Conservation (phyloP, 2,797 vertebrate species). For the Coregonus suidteri region DNA sequence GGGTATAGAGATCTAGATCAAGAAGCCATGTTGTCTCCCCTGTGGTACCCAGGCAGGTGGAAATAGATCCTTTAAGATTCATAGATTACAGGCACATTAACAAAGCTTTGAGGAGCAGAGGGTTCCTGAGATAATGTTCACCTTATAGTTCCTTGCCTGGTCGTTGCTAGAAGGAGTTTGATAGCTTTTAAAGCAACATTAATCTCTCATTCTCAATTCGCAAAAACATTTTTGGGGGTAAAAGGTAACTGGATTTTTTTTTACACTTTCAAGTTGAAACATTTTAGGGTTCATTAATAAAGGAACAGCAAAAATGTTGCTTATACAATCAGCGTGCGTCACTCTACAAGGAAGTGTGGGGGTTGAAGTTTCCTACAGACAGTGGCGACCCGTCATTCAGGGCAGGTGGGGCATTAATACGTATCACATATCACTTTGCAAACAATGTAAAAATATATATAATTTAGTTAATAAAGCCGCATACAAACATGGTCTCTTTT, state of each 20-base stretch:
- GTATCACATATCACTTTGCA: too few species aligned
- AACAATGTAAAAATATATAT: too few species aligned
- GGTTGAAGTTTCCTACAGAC: slow-evolving; percentile 2
- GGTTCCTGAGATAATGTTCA: not conserved
- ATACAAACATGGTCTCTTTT: too few species aligned
- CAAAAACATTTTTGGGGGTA: not conserved
- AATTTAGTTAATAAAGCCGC: too few species aligned
- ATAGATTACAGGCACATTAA: slow-evolving; percentile 21
- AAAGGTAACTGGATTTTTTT: too few species aligned
- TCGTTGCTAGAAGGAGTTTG: not conserved
- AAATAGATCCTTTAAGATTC: slow-evolving; percentile 18
- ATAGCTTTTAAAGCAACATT: slow-evolving; percentile 4
- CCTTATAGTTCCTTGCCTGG: not conserved
- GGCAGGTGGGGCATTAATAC: too few species aligned
- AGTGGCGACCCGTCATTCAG: too few species aligned
- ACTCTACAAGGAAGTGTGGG: slow-evolving; percentile 4
- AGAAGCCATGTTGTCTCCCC: not conserved
- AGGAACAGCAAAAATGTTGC: not conserved
- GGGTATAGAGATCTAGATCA: not conserved
- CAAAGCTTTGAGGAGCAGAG: slow-evolving; percentile 1
- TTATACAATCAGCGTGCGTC: slow-evolving; percentile 15
- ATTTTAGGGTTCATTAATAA: not conserved
- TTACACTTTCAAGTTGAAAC: too few species aligned
- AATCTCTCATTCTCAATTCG: slow-evolving; percentile 5
- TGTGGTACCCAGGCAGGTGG: slow-evolving; percentile 18